A percentile compares a stretch with the other conserved stretches of the same genome.
These are phyloP conservation scores for Tonatia bakeri DNA, from an alignment of 2,113 vertebrate species.

Conservation along the genomic window DNA sequence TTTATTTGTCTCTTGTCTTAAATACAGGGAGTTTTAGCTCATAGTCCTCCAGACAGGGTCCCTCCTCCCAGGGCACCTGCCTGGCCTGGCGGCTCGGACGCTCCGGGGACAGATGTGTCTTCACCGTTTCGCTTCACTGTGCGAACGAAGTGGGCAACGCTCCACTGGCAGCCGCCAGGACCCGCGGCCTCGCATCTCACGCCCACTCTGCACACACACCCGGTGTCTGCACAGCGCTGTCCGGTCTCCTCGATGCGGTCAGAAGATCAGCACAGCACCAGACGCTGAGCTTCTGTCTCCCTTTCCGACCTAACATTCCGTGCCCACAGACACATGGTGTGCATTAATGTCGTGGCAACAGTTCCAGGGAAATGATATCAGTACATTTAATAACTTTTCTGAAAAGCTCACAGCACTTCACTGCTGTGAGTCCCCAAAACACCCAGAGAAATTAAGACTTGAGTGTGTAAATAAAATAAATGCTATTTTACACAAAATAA, in stretches of 20 bases:
- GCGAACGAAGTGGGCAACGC: accelerated
- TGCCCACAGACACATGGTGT: background rate
- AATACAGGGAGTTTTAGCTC: background rate
- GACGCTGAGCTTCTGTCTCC: background rate
- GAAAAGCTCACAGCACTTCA: background rate
- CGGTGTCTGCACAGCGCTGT: too few species aligned
- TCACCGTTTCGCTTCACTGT: background rate
- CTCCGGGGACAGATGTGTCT: background rate
- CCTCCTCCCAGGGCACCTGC: background rate
- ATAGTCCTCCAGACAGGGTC: background rate
- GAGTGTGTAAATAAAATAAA: background rate
- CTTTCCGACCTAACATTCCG: background rate
- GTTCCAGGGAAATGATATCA: background rate
- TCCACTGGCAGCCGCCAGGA: too few species aligned
- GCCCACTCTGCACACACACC: too few species aligned
- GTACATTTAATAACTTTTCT: background rate
- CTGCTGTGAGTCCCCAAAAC: background rate
- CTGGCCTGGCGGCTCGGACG: background rate
- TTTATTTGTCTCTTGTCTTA: background rate
- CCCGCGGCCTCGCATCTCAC: too few species aligned
- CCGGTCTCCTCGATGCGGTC: too few species aligned
- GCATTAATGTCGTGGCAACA: background rate
- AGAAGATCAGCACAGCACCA: too few species aligned
- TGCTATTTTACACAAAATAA: background rate
- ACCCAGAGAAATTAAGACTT: background rate